Evolutionary conservation across 1,140 invertebrate species (phyloP).

Genomic region (Patella vulgata): DNA sequence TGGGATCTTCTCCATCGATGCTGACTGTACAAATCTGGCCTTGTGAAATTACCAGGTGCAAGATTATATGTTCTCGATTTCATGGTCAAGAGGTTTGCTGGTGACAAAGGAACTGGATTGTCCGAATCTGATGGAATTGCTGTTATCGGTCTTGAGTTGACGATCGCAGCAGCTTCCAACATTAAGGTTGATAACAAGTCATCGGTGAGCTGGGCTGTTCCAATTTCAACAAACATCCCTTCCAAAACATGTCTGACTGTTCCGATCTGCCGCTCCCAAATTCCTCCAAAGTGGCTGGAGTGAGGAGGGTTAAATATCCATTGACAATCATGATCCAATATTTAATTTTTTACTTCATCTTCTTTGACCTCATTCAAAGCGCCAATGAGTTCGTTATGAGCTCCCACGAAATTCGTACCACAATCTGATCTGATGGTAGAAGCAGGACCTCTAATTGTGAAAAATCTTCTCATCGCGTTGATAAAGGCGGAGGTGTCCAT

Average conservation of each 20-base stretch:
- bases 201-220: constrained; percentile 35
- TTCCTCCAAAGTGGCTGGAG: constrained; percentile 32
- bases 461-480: constrained; percentile 36
- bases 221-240: constrained; percentile 32
- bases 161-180: constrained; percentile 31
- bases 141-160: constrained; percentile 34
- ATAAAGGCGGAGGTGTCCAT: constrained; percentile 39
- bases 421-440: constrained; percentile 29
- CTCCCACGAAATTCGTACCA: constrained; percentile 45
- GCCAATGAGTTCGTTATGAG: constrained; percentile 3
- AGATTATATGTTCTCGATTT: constrained; percentile 12
- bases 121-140: constrained; percentile 31
- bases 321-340: neutral
- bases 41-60: too few species aligned
- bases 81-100: constrained; percentile 26
- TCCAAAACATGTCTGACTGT: constrained; percentile 36
- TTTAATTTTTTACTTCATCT: constrained; percentile 4
- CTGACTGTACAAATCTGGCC: constrained; percentile 22
- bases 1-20: constrained; percentile 34
- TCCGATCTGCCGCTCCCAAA: constrained; percentile 48
- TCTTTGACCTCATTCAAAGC: constrained; percentile 21
- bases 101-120: constrained; percentile 19
- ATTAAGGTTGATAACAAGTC: constrained; percentile 39
- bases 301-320: constrained; percentile 34
- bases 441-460: constrained; percentile 34